phyloP scores from a whole-genome alignment of 1,140 invertebrate genomes.

The Aphidius gifuensis region DNA sequence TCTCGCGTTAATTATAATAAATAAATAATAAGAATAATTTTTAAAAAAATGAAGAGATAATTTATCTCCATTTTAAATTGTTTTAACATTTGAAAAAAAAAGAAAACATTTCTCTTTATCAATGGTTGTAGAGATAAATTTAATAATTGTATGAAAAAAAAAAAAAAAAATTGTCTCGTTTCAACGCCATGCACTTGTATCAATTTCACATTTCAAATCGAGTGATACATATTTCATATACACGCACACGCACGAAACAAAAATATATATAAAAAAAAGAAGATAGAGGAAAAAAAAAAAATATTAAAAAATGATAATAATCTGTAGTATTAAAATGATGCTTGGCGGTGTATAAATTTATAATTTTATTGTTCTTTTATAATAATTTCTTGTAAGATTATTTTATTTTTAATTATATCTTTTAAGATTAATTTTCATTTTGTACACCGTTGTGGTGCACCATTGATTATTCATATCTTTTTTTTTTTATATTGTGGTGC shows the following conservation, averaged over 20 bases:
- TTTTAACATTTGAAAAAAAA: no score
- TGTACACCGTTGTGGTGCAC: no score
- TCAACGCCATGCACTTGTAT: conserved; percentile 6
- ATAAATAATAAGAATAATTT: conserved; percentile 3
- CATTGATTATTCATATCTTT: no score
- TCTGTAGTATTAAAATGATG: no score
- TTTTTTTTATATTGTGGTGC: no score
- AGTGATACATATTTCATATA: background rate
- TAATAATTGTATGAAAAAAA: conserved; percentile 6
- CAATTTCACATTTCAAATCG: background rate
- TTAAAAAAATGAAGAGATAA: conserved; percentile 3
- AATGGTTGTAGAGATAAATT: background rate
- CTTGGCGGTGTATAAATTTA: no score
- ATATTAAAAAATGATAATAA: no score
- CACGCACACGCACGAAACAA: conserved; percentile 4
- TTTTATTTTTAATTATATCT: no score
- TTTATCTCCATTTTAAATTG: background rate
- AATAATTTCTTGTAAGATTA: no score
- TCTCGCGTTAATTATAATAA: conserved; percentile 35
- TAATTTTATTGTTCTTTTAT: no score
- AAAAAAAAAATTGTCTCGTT: background rate
- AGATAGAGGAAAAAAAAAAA: no score
- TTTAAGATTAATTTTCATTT: no score
- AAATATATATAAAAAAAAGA: background rate
- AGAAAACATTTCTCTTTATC: background rate